Conservation (phyloP, 2,113 vertebrate species). For the Pedionomus torquatus region DNA sequence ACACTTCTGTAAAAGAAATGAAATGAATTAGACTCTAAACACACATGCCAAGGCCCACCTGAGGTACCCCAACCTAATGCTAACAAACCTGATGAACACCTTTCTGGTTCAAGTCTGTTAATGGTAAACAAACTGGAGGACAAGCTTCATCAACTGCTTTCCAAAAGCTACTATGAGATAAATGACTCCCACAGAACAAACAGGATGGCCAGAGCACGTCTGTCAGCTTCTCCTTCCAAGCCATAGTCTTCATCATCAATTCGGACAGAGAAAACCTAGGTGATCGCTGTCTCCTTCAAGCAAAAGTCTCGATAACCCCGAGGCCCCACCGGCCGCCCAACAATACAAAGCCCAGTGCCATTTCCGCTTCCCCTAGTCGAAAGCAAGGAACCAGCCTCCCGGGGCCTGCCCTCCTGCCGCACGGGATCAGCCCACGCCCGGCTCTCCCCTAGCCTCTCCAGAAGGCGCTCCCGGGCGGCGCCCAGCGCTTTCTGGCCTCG, state of each 20-base stretch:
- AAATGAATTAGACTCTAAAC: background rate
- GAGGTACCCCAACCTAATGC: background rate
- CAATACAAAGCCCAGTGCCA: background rate
- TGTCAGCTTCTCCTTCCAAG: background rate
- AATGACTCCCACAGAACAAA: background rate
- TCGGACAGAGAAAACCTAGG: background rate
- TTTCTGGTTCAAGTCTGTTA: background rate
- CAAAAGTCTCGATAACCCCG: rapidly evolving
- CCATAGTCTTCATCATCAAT: rapidly evolving
- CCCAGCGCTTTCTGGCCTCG: background rate
- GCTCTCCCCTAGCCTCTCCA: background rate
- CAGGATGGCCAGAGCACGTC: rapidly evolving
- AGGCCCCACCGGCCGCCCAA: too few relatives aligned
- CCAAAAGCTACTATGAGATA: background rate
- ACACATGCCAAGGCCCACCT: rapidly evolving
- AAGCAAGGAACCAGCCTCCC: rapidly evolving
- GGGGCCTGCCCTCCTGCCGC: background rate
- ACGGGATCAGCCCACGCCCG: background rate
- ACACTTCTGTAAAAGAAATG: background rate
- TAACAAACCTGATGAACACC: rapidly evolving
- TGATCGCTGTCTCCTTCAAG: rapidly evolving
- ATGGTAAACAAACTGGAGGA: background rate
- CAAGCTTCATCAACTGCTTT: background rate
- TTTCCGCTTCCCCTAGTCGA: rapidly evolving
- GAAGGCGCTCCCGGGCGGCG: background rate